Conservation (phyloP, 2,888 invertebrate species). For the Acleris literana region DNA sequence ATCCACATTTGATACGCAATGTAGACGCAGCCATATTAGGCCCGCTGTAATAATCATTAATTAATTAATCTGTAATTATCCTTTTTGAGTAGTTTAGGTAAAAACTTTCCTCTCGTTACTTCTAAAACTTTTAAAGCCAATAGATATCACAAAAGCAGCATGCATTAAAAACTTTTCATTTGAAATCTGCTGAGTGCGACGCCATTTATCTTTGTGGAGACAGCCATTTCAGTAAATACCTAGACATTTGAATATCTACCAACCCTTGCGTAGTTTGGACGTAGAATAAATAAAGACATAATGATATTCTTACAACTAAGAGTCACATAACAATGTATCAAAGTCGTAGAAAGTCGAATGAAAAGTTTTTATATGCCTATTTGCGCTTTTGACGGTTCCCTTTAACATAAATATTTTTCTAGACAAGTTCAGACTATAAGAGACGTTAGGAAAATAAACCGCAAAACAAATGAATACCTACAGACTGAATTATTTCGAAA, state of each 20-base stretch:
- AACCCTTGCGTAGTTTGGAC: conserved; percentile 1
- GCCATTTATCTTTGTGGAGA: conserved; percentile 26
- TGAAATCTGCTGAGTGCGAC: conserved; percentile 12
- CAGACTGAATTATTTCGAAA: too few relatives aligned
- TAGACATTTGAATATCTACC: conserved; percentile 32
- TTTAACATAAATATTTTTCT: conserved; percentile 9
- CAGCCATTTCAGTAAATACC: conserved; percentile 20
- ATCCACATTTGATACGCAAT: too few relatives aligned
- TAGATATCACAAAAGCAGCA: conserved; percentile 2
- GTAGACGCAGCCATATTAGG: too few relatives aligned
- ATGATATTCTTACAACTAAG: conserved; percentile 18
- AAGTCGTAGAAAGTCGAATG: conserved; percentile 19
- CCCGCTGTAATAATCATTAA: too few relatives aligned
- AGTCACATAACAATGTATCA: conserved; percentile 29
- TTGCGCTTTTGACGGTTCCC: conserved; percentile 16
- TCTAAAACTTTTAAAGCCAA: conserved; percentile 8
- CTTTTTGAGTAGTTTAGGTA: too few relatives aligned
- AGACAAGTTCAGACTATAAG: not conserved
- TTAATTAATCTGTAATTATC: too few relatives aligned
- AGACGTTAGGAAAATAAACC: too few relatives aligned
- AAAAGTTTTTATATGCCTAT: conserved; percentile 29
- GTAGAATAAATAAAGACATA: conserved; percentile 21
- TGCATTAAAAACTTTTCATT: conserved; percentile 23
- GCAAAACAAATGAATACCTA: too few relatives aligned
- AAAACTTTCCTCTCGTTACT: not conserved